Conservation (phyloP, 2,888 invertebrate species). For the Pandemis cinnamomeana region DNA sequence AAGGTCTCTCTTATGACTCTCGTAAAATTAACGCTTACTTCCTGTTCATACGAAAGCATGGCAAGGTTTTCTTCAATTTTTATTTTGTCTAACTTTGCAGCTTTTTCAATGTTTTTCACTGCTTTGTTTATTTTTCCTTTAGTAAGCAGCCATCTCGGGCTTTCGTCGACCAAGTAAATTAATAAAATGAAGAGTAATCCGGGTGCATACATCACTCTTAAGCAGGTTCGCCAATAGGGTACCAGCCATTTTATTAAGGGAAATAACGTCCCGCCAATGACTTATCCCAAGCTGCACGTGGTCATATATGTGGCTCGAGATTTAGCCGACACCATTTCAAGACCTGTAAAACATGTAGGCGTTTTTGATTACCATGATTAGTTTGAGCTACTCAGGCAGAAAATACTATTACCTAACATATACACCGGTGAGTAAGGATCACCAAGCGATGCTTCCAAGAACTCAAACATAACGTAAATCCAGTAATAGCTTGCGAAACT, state of each 20-base stretch:
- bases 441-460: constrained; percentile 55
- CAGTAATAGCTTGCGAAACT: constrained; percentile 51
- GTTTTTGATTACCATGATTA: background rate
- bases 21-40: constrained; percentile 53
- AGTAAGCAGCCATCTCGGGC: constrained; percentile 91
- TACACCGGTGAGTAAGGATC: constrained; percentile 55
- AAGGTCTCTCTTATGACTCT: constrained; percentile 65
- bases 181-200: constrained; percentile 87
- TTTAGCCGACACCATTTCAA: constrained; percentile 68
- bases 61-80: constrained; percentile 60
- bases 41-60: constrained; percentile 53
- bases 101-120: constrained; percentile 83
- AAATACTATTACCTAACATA: constrained; percentile 50
- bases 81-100: constrained; percentile 79
- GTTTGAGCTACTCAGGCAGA: background rate
- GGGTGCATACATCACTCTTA: constrained; percentile 88
- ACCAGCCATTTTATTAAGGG: constrained; percentile 67
- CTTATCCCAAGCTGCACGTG: constrained; percentile 50
- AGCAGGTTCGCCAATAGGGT: constrained; percentile 87
- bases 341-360: constrained; percentile 55
- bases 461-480: constrained; percentile 53
- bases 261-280: constrained; percentile 57
- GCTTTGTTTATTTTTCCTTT: constrained; percentile 87
- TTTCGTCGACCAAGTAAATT: constrained; percentile 88
- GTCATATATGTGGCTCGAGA: constrained; percentile 63